Percentiles rank a stretch among this genome's conserved stretches.
Evolutionary conservation across 1,140 invertebrate genomes (phyloP).

Genomic region (Drosophila ironensis): DNA sequence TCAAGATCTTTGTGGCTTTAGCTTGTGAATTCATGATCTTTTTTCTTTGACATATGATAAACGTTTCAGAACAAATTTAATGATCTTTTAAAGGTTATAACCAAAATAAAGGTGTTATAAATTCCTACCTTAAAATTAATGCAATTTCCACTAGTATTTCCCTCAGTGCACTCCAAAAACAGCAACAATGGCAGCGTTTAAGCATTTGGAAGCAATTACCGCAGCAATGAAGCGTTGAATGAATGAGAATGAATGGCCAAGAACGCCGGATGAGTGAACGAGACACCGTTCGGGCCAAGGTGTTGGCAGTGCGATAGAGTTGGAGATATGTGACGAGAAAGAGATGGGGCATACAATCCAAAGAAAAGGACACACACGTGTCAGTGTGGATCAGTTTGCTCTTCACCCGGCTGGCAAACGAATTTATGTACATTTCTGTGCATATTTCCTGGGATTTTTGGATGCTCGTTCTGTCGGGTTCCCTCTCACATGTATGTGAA

Average conservation of each 20-base stretch:
- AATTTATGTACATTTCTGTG: slow-evolving; percentile 71
- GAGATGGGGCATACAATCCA: not conserved
- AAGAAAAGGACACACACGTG: slow-evolving; percentile 33
- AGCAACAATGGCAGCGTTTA: slow-evolving; percentile 77
- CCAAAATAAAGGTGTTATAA: too few species aligned
- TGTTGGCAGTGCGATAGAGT: too few species aligned
- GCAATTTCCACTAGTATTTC: not conserved
- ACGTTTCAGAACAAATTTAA: too few species aligned
- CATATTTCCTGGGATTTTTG: slow-evolving; percentile 64
- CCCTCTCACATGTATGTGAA: too few species aligned
- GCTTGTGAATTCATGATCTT: too few species aligned
- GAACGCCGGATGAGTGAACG: slow-evolving; percentile 14
- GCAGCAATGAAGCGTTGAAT: slow-evolving; percentile 76
- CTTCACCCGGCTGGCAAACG: slow-evolving; percentile 20
- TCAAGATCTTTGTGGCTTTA: too few species aligned
- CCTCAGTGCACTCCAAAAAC: slow-evolving; percentile 6
- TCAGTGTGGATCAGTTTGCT: slow-evolving; percentile 43
- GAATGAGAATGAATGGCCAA: slow-evolving; percentile 56
- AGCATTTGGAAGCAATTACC: slow-evolving; percentile 80
- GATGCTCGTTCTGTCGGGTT: slow-evolving; percentile 15
- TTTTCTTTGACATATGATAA: too few species aligned
- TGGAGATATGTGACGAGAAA: too few species aligned
- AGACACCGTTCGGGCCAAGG: not conserved
- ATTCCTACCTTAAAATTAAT: too few species aligned
- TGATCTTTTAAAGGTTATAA: too few species aligned